Evolutionary conservation across 2,888 invertebrate species (phyloP).

Genomic region (Tricholauxania praeusta): DNA sequence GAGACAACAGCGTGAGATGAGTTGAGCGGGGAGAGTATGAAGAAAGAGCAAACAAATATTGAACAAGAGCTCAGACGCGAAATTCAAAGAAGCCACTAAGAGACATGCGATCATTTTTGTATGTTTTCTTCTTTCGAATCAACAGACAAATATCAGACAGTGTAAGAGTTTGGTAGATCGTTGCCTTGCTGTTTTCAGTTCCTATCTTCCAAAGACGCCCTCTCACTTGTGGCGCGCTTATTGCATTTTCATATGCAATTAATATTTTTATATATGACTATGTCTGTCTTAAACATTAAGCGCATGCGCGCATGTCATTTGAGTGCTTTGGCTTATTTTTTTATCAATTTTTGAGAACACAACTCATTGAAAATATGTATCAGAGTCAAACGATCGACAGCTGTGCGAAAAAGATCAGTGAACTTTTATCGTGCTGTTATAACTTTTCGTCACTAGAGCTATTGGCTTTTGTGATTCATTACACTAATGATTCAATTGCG

Average conservation of each 20-base stretch:
- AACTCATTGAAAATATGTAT: conserved; percentile 42
- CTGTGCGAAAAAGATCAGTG: conserved; percentile 36
- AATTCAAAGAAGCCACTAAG: conserved; percentile 27
- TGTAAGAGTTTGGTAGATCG: neutral
- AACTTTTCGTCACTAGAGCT: no score
- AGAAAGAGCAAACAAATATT: conserved; percentile 15
- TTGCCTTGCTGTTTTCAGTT: neutral
- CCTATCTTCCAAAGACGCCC: conserved; percentile 25
- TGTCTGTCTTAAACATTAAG: conserved; percentile 27
- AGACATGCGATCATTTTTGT: conserved; percentile 22
- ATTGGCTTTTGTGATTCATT: no score
- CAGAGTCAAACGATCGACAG: conserved; percentile 37
- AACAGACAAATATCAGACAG: conserved; percentile 7
- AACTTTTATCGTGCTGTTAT: conserved; percentile 39
- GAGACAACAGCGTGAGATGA: neutral
- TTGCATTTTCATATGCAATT: conserved; percentile 52
- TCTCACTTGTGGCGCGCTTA: conserved; percentile 42
- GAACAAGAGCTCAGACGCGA: neutral
- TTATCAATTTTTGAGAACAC: conserved; percentile 29
- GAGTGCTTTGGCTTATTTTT: conserved; percentile 4
- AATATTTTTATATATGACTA: conserved; percentile 41
- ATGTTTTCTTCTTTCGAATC: neutral
- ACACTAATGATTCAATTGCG: no score
- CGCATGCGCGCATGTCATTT: conserved; percentile 45
- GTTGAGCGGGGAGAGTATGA: neutral